A percentile compares a stretch with the other conserved stretches of the same genome.
phyloP scores from a whole-genome alignment of 1,140 invertebrate genomes.

The Pachypsylla venusta region DNA sequence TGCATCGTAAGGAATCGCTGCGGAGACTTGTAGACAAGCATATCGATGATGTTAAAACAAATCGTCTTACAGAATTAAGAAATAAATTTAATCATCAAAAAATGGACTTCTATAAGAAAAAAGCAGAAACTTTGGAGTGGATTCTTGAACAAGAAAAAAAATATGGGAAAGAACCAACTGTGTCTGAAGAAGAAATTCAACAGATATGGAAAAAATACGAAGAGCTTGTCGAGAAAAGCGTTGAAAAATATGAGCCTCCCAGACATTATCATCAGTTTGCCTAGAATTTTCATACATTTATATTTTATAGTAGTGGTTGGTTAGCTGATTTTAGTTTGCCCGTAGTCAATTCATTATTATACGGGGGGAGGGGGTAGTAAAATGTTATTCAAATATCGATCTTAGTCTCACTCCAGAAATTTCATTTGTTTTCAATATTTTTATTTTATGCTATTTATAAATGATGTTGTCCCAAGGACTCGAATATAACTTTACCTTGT shows the following conservation, averaged over 20 bases:
- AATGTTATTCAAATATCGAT: too few species aligned
- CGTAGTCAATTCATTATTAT: too few species aligned
- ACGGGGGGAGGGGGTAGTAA: too few species aligned
- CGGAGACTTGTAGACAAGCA: background rate
- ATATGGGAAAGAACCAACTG: conserved; percentile 1
- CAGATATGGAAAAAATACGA: background rate
- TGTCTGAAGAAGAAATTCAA: background rate
- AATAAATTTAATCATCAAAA: conserved; percentile 1
- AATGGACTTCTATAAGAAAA: background rate
- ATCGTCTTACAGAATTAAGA: background rate
- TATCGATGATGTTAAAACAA: conserved; percentile 4
- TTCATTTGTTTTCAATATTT: too few species aligned
- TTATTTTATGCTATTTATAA: too few species aligned
- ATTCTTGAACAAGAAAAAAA: background rate
- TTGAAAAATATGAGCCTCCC: conserved; percentile 4
- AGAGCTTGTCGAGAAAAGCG: background rate
- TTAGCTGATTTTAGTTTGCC: too few species aligned
- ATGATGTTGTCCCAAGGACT: too few species aligned
- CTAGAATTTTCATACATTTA: too few species aligned
- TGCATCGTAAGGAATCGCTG: conserved; percentile 1
- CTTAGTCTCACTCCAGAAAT: too few species aligned
- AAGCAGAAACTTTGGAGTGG: conserved; percentile 1
- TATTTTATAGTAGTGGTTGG: too few species aligned
- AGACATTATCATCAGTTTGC: conserved; percentile 8
- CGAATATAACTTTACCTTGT: too few species aligned